Evolutionary conservation across 2,888 invertebrate genomes (phyloP).

Genomic region (Phortica magna): DNA sequence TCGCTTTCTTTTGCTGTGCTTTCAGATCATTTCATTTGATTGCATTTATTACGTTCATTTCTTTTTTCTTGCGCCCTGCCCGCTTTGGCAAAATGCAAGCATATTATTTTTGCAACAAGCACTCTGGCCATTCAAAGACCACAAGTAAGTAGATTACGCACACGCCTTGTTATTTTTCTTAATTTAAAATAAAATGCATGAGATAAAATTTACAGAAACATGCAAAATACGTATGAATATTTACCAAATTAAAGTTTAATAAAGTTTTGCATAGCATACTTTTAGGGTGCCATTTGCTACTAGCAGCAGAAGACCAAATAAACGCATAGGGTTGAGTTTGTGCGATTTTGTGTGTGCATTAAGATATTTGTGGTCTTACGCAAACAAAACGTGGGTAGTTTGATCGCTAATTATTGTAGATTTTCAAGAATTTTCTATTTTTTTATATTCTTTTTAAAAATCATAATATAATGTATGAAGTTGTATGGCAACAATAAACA

Average conservation of each 20-base stretch:
- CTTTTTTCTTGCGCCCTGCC: background rate
- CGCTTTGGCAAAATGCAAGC: too few relatives aligned
- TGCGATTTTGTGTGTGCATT: background rate
- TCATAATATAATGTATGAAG: too few relatives aligned
- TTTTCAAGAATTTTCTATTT: background rate
- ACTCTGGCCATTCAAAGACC: background rate
- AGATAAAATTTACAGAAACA: background rate
- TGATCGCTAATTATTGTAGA: background rate
- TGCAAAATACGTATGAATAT: background rate
- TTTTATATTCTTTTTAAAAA: too few relatives aligned
- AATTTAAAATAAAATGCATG: background rate
- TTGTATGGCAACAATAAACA: too few relatives aligned
- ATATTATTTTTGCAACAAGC: too few relatives aligned
- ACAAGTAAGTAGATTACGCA: conserved; percentile 43
- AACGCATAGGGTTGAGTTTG: background rate
- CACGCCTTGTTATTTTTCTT: conserved; percentile 48
- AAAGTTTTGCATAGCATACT: background rate
- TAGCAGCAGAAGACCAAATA: background rate
- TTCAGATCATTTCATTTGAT: background rate
- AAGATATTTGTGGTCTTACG: too few relatives aligned
- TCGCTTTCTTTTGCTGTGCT: background rate
- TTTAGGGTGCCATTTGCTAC: background rate
- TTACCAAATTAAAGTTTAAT: background rate
- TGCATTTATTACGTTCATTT: background rate
- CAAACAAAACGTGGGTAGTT: background rate